Percentiles rank a stretch among this genome's conserved stretches.
Conservation (phyloP, 2,797 vertebrate genomes). For the Capromys pilorides region DNA sequence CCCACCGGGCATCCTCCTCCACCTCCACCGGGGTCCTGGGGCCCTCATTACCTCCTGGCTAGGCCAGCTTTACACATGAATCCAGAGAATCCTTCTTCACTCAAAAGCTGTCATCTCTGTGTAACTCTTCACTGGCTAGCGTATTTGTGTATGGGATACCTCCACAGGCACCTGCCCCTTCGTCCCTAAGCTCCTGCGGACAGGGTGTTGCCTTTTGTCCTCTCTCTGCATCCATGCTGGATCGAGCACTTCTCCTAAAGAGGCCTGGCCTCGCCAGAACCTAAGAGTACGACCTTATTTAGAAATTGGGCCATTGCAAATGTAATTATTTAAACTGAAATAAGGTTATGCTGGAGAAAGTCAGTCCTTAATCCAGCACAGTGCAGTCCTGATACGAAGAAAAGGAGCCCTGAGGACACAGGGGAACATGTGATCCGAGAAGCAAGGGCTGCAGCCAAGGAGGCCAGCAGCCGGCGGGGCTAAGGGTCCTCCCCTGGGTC, state of each 20-base stretch:
- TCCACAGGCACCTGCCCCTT: background rate
- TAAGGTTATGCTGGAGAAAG: background rate
- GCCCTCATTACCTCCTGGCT: background rate
- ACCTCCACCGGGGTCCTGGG: background rate
- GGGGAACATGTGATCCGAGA: rapidly evolving
- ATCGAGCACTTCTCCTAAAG: background rate
- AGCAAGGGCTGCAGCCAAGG: background rate
- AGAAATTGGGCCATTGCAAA: background rate
- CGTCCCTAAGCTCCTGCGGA: background rate
- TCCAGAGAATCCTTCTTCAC: background rate
- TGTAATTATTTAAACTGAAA: background rate
- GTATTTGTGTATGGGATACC: background rate
- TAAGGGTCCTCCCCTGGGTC: rapidly evolving
- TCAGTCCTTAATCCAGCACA: rapidly evolving
- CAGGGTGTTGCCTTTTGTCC: background rate
- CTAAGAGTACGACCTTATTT: background rate
- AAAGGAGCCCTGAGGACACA: background rate
- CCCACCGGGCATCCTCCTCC: rapidly evolving
- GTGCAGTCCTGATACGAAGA: background rate
- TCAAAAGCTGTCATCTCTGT: background rate
- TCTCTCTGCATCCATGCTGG: background rate
- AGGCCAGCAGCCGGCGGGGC: background rate
- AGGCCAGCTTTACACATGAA: background rate
- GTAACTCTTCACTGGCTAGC: background rate
- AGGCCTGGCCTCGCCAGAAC: background rate